phyloP scores from a whole-genome alignment of 2,888 invertebrate species.

The Teleiodes luculella region DNA sequence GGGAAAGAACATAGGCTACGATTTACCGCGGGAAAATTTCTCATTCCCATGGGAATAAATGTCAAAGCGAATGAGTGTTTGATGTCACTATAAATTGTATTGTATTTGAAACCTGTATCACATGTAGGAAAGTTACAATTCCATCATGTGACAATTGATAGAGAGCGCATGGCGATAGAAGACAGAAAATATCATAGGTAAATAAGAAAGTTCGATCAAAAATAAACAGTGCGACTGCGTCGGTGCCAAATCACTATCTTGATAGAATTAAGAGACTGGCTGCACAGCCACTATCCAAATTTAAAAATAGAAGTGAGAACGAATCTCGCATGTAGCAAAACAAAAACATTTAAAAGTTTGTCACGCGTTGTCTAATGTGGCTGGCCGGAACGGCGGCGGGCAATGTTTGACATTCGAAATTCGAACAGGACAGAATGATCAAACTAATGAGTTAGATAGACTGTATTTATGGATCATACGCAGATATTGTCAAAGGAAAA shows the following conservation, averaged over 20 bases:
- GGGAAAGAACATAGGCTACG: no score
- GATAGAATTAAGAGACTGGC: slow-evolving; percentile 9
- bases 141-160: slow-evolving; percentile 5
- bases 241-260: slow-evolving; percentile 12
- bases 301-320: background rate
- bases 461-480: no score
- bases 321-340: background rate
- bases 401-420: no score
- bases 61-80: no score
- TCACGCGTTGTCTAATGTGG: background rate
- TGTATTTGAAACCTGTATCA: no score
- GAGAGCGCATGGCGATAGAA: background rate
- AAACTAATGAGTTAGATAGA: no score
- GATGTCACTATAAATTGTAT: no score
- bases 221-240: slow-evolving; percentile 9
- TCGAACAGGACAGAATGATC: no score
- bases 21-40: no score
- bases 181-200: slow-evolving; percentile 4
- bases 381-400: background rate
- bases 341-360: background rate
- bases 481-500: no score
- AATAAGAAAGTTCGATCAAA: slow-evolving; percentile 15
- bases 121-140: no score
- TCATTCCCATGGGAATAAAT: no score
- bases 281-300: background rate